These are phyloP conservation scores for Chelonus formosanus DNA, from an alignment of 2,888 invertebrate genomes.

Conservation along the genomic window DNA sequence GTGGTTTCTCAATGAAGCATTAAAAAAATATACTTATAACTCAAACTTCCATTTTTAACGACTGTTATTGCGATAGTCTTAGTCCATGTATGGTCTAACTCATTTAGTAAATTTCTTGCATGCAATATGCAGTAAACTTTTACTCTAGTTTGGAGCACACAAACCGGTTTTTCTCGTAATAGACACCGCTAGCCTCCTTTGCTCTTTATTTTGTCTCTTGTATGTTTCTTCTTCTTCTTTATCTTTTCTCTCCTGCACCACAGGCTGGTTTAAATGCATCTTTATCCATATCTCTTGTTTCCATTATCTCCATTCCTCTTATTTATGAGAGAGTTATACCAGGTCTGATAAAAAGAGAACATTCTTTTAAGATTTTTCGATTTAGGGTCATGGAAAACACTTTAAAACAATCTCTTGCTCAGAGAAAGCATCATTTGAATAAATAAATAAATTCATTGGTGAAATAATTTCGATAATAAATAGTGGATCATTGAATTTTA, in stretches of 20 bases:
- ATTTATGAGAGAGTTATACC: background rate
- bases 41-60: too few relatives aligned
- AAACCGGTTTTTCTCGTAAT: conserved; percentile 56
- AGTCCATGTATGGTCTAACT: conserved; percentile 16
- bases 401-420: conserved; percentile 6
- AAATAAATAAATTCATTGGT: background rate
- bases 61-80: background rate
- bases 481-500: background rate
- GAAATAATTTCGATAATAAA: background rate
- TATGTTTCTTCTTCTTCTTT: conserved; percentile 36
- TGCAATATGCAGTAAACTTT: conserved; percentile 51
- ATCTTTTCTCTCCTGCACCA: conserved; percentile 18
- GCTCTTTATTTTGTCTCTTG: conserved; percentile 36
- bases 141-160: conserved; percentile 57
- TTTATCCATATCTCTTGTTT: conserved; percentile 15
- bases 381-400: conserved; percentile 3
- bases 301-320: conserved; percentile 10
- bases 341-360: conserved; percentile 18
- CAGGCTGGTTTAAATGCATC: conserved; percentile 38
- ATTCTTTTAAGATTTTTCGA: background rate
- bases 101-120: conserved; percentile 43
- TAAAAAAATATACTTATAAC: too few relatives aligned
- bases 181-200: conserved; percentile 52
- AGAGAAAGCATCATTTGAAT: background rate
- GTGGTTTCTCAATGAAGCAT: too few relatives aligned